Conservation (phyloP, 2,797 vertebrate species). For the Karalla daura region DNA sequence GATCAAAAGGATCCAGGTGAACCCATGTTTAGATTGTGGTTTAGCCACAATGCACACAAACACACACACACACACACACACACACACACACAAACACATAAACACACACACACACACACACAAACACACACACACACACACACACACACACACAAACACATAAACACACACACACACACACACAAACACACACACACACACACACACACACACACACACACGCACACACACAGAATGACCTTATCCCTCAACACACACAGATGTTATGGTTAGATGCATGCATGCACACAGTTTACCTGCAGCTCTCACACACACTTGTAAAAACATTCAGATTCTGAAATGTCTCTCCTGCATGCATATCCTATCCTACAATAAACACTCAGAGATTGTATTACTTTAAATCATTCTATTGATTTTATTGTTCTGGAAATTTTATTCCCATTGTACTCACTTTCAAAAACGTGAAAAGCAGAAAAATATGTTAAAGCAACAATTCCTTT, state of each 20-base stretch:
- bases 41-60: conserved; percentile 69
- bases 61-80: conserved; percentile 41
- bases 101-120: conserved; percentile 47
- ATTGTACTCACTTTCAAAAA: neutral
- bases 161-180: too few species aligned
- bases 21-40: conserved; percentile 93
- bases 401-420: conserved; percentile 7
- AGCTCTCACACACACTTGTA: conserved; percentile 38
- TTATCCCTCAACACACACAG: conserved; percentile 5
- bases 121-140: conserved; percentile 39
- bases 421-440: conserved; percentile 5
- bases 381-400: conserved; percentile 75
- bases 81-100: conserved; percentile 46
- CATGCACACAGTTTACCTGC: conserved; percentile 29
- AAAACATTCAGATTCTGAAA: conserved; percentile 43
- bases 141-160: too few species aligned
- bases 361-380: conserved; percentile 45
- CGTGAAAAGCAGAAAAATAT: neutral
- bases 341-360: conserved; percentile 68
- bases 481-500: conserved; percentile 5
- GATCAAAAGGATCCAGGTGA: conserved; percentile 99
- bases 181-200: conserved; percentile 42
- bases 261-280: conserved; percentile 43
- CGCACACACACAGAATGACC: too few species aligned
- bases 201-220: too few species aligned